These are phyloP conservation scores for Rhadina sibilatrix DNA, from an alignment of 2,113 vertebrate species.

Conservation along the genomic window DNA sequence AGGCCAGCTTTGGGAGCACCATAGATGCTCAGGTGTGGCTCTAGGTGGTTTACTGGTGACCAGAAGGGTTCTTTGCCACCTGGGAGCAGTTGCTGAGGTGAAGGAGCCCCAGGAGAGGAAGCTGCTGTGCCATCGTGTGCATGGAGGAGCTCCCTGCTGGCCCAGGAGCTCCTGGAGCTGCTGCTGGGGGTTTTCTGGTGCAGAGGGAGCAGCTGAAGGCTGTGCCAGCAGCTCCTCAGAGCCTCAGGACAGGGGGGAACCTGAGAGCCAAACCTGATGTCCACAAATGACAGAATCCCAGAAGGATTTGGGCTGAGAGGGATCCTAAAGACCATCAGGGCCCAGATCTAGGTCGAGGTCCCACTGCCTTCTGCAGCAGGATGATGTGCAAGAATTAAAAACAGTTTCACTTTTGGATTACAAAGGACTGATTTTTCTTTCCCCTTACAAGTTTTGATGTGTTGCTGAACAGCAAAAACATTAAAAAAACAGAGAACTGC, in stretches of 20 bases:
- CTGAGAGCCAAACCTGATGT: background rate
- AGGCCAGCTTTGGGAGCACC: background rate
- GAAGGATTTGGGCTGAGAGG: background rate
- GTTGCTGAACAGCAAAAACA: background rate
- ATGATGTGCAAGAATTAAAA: background rate
- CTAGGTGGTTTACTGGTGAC: background rate
- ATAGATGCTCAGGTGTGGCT: background rate
- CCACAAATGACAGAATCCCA: background rate
- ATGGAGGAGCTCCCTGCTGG: background rate
- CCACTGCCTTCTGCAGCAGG: background rate
- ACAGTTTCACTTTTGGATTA: background rate
- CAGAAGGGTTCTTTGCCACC: background rate
- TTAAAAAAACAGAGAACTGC: background rate
- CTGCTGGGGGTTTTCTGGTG: background rate
- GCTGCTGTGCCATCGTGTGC: background rate
- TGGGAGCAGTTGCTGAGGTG: background rate
- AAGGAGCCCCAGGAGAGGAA: background rate
- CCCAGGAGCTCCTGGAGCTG: background rate
- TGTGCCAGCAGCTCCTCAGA: background rate
- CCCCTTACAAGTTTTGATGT: background rate
- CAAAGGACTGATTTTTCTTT: background rate
- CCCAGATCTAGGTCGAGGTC: background rate
- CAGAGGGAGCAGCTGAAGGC: background rate
- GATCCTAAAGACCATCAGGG: background rate
- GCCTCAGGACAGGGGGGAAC: background rate